Evolutionary conservation across 2,113 vertebrate genomes (phyloP).

Genomic region (Erythrocercus mccallii): DNA sequence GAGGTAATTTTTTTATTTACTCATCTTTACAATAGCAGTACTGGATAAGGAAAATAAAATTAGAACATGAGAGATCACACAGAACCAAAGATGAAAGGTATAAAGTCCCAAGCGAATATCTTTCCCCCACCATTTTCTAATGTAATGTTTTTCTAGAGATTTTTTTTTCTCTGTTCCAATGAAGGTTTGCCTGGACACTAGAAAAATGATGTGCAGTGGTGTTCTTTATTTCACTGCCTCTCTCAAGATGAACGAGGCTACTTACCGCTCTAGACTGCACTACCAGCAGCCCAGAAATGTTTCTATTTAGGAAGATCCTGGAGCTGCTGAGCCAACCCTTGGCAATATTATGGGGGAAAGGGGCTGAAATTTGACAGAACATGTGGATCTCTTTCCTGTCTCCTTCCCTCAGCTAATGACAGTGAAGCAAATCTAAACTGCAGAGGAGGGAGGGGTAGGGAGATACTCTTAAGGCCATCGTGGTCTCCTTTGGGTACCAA

Average conservation of each 20-base stretch:
- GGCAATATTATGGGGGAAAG: neutral
- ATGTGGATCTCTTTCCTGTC: neutral
- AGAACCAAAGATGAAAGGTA: neutral
- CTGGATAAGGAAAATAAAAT: neutral
- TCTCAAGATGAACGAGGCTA: neutral
- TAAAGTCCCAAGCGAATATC: neutral
- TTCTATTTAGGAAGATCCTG: neutral
- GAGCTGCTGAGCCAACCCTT: neutral
- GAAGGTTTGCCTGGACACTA: neutral
- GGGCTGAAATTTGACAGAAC: neutral
- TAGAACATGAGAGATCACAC: neutral
- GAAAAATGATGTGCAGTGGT: neutral
- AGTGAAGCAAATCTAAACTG: neutral
- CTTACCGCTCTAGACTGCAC: neutral
- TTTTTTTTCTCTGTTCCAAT: neutral
- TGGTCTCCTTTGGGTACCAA: neutral
- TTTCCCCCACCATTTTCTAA: neutral
- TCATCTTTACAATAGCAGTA: neutral
- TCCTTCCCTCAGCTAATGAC: neutral
- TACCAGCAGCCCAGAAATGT: rapidly evolving
- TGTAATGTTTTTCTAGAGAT: neutral
- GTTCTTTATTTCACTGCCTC: neutral
- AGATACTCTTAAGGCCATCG: neutral
- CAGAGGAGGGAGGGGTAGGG: neutral
- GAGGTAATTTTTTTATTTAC: neutral